Evolutionary conservation across 1,140 invertebrate genomes (phyloP), one percentile per base, ranked within the genome.

Genomic region (Ooceraea biroi): DNA sequence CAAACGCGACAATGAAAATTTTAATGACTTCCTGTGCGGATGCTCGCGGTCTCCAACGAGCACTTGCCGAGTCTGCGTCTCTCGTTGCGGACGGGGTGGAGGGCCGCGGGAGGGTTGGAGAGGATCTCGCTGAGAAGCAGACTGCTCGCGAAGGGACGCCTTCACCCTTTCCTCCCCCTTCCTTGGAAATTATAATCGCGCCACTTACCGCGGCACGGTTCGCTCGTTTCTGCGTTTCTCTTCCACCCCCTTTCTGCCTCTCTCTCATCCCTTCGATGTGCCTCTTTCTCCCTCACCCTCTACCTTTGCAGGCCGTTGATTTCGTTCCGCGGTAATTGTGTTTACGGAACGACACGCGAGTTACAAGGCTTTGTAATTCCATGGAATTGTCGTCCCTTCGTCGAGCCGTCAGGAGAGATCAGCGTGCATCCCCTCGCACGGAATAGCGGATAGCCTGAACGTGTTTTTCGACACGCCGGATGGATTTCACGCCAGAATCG

Each of bases 171-270:
- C 71, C 85, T 83, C 57, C 69, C 36, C 50, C 46, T 88, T 88
- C 41, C 87, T 89, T 85, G 66, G 82, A 90, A 91, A 91, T 90
- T 90, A 91, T 91, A 91, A 91, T 91, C 90, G 89, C 78, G 78
- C 88, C 90, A 91, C 90, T 91, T 91, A 91, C 86, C 65, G 76
- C 72, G 84, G 58, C 80, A 72, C 82, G 74, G 76, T 61, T 88
- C 60, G 65, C 48, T 72, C 78, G 78, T 85, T 88, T 48, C 84
- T 84, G n/a, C 71, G 83, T 69, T 84, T 89, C 88, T 82, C 77
- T 63, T 71, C 41, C 48, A 52, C 19, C 55, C 68, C 48, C 57
- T 36, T 30, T 63, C 66, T 46, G 36, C 72, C n/a, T 69, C 52
- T 60, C 68, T 82, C 55, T 76, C 36, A 50, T 3, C 44, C 52